A percentile compares a stretch with the other conserved stretches of the same genome.
Evolutionary conservation across 2,888 invertebrate species (phyloP).

Genomic region (Agrochola lychnidis): DNA sequence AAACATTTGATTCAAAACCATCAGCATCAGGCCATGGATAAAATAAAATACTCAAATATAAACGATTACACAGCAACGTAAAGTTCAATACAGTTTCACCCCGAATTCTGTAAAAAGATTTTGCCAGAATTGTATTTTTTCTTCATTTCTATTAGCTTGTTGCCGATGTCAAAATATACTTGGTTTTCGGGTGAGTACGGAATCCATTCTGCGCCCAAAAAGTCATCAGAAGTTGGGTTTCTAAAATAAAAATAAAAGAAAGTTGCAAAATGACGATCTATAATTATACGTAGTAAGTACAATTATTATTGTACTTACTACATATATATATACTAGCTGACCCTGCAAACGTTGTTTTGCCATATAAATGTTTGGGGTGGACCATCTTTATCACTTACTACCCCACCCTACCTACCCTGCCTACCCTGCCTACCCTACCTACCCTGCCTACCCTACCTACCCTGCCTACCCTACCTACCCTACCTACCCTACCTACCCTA

Average conservation of each 20-base stretch:
- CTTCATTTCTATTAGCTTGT: conserved; percentile 68
- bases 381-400: no score
- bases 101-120: conserved; percentile 53
- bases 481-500: no score
- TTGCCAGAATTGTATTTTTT: conserved; percentile 74
- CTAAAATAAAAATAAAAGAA: conserved; percentile 57
- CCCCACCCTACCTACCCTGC: no score
- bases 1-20: neutral
- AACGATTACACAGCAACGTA: neutral
- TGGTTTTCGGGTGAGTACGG: conserved; percentile 71
- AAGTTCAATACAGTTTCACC: conserved; percentile 48
- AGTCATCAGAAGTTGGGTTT: conserved; percentile 76
- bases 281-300: no score
- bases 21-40: neutral
- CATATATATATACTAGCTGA: no score
- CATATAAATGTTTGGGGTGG: no score
- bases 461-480: no score
- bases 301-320: no score
- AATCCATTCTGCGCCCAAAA: conserved; percentile 71
- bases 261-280: neutral
- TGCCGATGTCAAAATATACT: conserved; percentile 75
- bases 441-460: no score
- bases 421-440: no score
- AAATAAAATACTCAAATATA: no score
- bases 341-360: no score